Percentiles rank a stretch among this genome's conserved stretches.
Conservation (phyloP, 2,797 vertebrate species). For the Taeniopygia guttata region DNA sequence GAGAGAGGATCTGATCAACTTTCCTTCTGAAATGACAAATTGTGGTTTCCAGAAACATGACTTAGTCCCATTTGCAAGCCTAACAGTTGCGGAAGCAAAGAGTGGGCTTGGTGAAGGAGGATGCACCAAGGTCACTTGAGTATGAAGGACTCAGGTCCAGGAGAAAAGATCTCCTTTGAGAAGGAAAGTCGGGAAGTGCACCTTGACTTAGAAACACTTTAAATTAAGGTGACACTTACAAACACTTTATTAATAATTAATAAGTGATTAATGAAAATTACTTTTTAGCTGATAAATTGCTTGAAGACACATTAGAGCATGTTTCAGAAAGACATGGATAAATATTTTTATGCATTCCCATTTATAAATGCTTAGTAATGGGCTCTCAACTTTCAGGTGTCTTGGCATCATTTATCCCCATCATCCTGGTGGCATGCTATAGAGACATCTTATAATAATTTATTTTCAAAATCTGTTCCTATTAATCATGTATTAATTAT, state of each 20-base stretch:
- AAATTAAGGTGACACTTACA: slow-evolving; percentile 60
- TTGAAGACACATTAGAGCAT: slow-evolving; percentile 21
- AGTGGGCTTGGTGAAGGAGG: not conserved
- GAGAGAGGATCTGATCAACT: slow-evolving; percentile 19
- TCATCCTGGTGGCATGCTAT: slow-evolving; percentile 29
- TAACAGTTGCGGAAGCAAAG: not conserved
- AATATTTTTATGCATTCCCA: slow-evolving; percentile 66
- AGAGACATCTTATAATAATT: slow-evolving; percentile 46
- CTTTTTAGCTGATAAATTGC: slow-evolving; percentile 65
- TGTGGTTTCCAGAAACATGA: slow-evolving; percentile 27
- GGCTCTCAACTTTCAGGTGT: slow-evolving; percentile 68
- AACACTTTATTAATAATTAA: slow-evolving; percentile 72
- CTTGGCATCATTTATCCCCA: slow-evolving; percentile 45
- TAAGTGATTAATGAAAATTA: slow-evolving; percentile 69
- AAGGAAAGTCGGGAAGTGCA: not conserved
- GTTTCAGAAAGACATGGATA: slow-evolving; percentile 63
- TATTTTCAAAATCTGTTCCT: slow-evolving; percentile 60
- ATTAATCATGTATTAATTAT: slow-evolving; percentile 69
- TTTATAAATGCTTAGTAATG: slow-evolving; percentile 65
- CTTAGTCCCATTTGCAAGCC: not conserved
- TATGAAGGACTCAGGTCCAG: not conserved
- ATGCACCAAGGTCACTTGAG: slow-evolving; percentile 38
- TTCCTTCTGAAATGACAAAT: slow-evolving; percentile 54
- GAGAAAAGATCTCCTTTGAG: not conserved
- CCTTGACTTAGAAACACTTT: slow-evolving; percentile 44